Conservation (phyloP, 2,113 vertebrate genomes). For the Indicator indicator region DNA sequence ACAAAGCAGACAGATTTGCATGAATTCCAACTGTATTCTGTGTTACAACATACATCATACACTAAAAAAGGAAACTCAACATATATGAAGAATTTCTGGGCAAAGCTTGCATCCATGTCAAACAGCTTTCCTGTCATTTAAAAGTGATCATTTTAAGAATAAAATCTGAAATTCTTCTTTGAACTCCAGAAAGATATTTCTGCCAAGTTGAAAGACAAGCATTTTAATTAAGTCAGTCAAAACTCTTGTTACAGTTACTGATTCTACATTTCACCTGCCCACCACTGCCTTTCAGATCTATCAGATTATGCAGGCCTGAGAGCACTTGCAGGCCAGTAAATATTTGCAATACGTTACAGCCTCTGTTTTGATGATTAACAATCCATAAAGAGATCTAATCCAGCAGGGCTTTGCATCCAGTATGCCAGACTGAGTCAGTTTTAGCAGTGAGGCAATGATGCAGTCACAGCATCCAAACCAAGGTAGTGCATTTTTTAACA, state of each 20-base stretch:
- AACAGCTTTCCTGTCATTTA: background rate
- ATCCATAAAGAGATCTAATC: constrained; percentile 78
- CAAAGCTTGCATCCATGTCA: constrained; percentile 16
- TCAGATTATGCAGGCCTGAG: constrained; percentile 59
- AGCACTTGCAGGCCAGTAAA: constrained; percentile 62
- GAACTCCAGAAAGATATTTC: background rate
- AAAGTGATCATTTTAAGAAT: constrained; percentile 14
- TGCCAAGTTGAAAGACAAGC: background rate
- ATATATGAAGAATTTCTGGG: background rate
- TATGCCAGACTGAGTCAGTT: constrained; percentile 37
- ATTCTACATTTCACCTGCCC: background rate
- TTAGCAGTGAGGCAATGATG: constrained; percentile 60
- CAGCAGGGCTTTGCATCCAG: constrained; percentile 56
- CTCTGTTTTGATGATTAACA: constrained; percentile 77
- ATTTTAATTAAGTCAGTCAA: constrained; percentile 18
- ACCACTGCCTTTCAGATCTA: constrained; percentile 15
- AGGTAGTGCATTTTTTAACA: constrained; percentile 74
- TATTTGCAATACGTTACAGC: constrained; percentile 72
- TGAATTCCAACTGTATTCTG: background rate
- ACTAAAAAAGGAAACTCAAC: constrained; percentile 18
- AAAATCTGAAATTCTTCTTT: constrained; percentile 8
- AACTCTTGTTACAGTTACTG: background rate
- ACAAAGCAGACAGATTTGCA: background rate
- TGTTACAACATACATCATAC: background rate
- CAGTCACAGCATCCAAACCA: constrained; percentile 66